phyloP scores from a whole-genome alignment of 30 jellyfish, hydroid and myxozoan species.

The Hydra vulgaris region DNA sequence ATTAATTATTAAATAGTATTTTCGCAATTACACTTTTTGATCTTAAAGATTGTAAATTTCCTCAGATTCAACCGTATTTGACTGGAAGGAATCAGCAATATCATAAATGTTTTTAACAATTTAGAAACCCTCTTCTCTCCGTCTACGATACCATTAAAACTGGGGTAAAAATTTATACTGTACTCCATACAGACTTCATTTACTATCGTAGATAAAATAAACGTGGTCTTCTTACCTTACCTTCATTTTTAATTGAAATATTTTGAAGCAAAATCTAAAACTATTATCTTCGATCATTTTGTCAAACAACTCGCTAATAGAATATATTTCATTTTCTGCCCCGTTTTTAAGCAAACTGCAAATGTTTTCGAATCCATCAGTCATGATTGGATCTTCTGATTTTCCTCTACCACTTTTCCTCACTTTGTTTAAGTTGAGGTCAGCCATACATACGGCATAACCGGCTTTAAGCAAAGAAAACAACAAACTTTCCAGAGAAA shows the following conservation, averaged over 20 bases:
- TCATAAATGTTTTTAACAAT: too few species aligned
- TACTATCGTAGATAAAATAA: too few species aligned
- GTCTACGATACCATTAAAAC: too few species aligned
- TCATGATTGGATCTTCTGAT: slow-evolving; percentile 37
- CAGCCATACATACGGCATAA: slow-evolving; percentile 29
- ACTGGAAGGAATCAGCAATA: too few species aligned
- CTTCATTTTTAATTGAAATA: slow-evolving; percentile 16
- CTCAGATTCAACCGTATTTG: too few species aligned
- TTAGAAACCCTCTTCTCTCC: too few species aligned
- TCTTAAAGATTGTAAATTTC: too few species aligned
- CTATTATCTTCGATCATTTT: slow-evolving; percentile 13
- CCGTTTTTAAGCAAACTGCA: slow-evolving; percentile 32
- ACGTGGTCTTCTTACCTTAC: slow-evolving; percentile 37
- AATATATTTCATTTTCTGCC: slow-evolving; percentile 30
- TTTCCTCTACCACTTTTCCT: slow-evolving; percentile 28
- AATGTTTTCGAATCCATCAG: slow-evolving; percentile 4
- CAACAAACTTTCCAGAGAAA: slow-evolving; percentile 30
- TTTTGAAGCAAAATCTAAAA: not conserved
- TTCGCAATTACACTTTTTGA: slow-evolving; percentile 1
- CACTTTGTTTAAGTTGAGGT: slow-evolving; percentile 10
- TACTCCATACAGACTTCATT: too few species aligned
- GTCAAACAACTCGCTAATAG: slow-evolving; percentile 25
- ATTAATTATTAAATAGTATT: slow-evolving; percentile 11
- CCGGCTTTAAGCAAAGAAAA: too few species aligned
- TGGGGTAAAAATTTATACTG: too few species aligned